phyloP scores from a whole-genome alignment of 2,113 vertebrate genomes.

The Actinemys pallida region DNA sequence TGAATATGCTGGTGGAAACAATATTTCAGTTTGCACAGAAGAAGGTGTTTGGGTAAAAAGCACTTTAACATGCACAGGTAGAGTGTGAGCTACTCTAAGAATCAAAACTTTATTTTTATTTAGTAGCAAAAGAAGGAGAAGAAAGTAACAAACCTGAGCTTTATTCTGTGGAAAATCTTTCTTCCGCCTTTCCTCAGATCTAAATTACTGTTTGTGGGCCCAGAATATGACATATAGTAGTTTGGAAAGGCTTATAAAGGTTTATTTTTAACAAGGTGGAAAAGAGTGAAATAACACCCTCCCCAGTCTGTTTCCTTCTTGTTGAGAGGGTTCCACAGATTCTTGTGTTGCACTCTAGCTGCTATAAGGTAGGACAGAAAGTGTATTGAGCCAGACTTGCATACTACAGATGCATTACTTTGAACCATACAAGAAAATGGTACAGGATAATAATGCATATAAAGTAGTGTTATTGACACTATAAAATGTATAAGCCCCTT shows the following conservation, averaged over 20 bases:
- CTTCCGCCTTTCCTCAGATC: fast-evolving
- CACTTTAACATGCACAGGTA: conserved; percentile 82
- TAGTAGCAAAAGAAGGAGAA: not conserved
- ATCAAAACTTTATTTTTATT: not conserved
- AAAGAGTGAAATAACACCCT: not conserved
- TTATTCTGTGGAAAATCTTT: not conserved
- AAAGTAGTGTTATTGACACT: fast-evolving
- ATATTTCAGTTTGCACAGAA: conserved; percentile 57
- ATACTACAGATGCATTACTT: not conserved
- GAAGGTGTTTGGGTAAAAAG: conserved; percentile 56
- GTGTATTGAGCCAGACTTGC: not conserved
- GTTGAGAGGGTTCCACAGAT: not conserved
- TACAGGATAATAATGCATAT: fast-evolving
- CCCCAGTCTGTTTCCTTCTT: not conserved
- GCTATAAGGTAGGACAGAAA: not conserved
- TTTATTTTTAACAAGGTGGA: not conserved
- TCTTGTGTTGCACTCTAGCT: not conserved
- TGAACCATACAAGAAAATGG: not conserved
- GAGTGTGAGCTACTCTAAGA: not conserved
- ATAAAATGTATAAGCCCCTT: not conserved
- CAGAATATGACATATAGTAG: not conserved
- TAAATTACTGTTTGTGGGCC: not conserved
- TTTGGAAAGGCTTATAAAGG: fast-evolving
- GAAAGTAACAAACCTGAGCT: not conserved
- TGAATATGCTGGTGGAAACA: conserved; percentile 17